Evolutionary conservation across 2,113 vertebrate species (phyloP).

Genomic region (Epinephelus cyanopodus): DNA sequence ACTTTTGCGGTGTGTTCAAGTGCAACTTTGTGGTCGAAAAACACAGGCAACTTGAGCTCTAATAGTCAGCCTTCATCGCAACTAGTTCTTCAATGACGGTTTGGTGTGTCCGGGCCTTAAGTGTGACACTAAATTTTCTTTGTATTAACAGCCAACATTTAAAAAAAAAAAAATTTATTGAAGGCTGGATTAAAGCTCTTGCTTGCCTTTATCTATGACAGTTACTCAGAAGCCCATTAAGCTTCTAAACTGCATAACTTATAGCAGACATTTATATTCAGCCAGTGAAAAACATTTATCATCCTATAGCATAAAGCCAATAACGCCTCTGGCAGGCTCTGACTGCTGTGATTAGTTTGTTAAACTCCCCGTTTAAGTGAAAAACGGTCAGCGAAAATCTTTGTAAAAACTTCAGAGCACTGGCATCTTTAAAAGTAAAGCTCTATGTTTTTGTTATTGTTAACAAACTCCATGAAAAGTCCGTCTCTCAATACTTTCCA

Average conservation of each 20-base stretch:
- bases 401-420: not conserved
- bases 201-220: slow-evolving; percentile 1
- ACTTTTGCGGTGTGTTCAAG: too few species aligned
- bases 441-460: not conserved
- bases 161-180: not conserved
- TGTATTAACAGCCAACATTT: not conserved
- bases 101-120: too few species aligned
- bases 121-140: not conserved
- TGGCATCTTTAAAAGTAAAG: not conserved
- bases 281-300: slow-evolving; percentile 18
- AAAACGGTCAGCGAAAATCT: not conserved
- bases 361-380: not conserved
- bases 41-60: too few species aligned
- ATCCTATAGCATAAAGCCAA: not conserved
- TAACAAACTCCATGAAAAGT: not conserved
- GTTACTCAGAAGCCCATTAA: not conserved
- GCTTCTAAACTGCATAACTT: slow-evolving; percentile 8
- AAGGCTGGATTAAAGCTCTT: not conserved
- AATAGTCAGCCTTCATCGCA: too few species aligned
- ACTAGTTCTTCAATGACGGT: too few species aligned
- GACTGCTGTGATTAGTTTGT: slow-evolving; percentile 30
- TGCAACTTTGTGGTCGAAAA: too few species aligned
- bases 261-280: slow-evolving; percentile 15
- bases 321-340: slow-evolving; percentile 31
- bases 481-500: not conserved